phyloP scores from a whole-genome alignment of 1,140 invertebrate genomes.

The Sminthurinus signatus region DNA sequence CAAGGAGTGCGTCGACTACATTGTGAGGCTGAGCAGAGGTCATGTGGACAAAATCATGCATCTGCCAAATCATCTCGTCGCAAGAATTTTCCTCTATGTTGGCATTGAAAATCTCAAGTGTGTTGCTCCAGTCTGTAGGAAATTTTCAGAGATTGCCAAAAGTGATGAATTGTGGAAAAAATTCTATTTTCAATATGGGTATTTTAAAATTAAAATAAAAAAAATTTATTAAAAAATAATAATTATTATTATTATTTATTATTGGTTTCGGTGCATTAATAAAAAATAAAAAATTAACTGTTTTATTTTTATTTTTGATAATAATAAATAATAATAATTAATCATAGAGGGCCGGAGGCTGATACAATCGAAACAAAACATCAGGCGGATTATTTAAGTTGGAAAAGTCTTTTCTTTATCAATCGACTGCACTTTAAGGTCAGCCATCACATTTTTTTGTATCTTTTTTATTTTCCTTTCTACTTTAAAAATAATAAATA shows the following conservation, averaged over 20 bases:
- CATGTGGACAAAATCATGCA: constrained; percentile 10
- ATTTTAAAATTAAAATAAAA: too few species aligned
- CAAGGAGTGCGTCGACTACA: constrained; percentile 13
- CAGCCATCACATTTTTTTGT: too few species aligned
- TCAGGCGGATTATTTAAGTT: constrained; percentile 13
- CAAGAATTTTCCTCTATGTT: not conserved
- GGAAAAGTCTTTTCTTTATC: constrained; percentile 14
- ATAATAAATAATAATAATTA: too few species aligned
- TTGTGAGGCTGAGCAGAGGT: not conserved
- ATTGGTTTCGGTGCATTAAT: too few species aligned
- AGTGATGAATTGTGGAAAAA: constrained; percentile 11
- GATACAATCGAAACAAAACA: not conserved
- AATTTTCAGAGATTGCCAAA: not conserved
- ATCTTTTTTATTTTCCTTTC: too few species aligned
- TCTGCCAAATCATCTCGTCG: not conserved
- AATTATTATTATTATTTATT: too few species aligned
- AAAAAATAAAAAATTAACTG: too few species aligned
- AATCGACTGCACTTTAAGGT: constrained; percentile 9
- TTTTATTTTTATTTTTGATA: too few species aligned
- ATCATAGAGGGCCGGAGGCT: not conserved
- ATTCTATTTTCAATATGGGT: constrained; percentile 5
- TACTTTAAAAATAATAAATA: too few species aligned
- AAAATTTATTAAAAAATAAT: too few species aligned
- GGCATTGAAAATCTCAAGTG: constrained; percentile 2
- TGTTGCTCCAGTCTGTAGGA: constrained; percentile 8